A percentile compares a stretch with the other conserved stretches of the same genome.
phyloP scores from a whole-genome alignment of 2,113 vertebrate species.

The Peromyscus polionotus region DNA sequence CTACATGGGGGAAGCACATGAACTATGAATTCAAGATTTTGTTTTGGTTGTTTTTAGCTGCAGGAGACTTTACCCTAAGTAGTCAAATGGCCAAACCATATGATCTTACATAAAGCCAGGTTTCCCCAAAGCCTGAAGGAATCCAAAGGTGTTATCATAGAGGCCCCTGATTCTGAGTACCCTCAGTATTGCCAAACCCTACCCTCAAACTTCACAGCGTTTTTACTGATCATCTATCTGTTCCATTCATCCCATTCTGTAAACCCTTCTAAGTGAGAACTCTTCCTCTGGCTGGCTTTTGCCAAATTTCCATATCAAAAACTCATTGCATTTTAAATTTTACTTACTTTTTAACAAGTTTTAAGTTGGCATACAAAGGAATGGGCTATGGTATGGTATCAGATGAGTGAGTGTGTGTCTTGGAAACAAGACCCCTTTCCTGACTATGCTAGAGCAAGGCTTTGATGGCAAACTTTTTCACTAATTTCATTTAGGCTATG shows the following conservation, averaged over 20 bases:
- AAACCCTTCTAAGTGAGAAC: neutral
- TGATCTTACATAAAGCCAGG: neutral
- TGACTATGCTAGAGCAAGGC: neutral
- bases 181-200: neutral
- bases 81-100: slow-evolving; percentile 13
- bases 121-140: slow-evolving; percentile 26
- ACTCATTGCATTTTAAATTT: neutral
- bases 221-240: neutral
- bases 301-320: neutral
- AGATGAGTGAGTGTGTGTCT: neutral
- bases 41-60: neutral
- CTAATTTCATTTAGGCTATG: neutral
- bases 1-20: slow-evolving; percentile 33
- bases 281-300: neutral
- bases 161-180: neutral
- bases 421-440: neutral
- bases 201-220: neutral
- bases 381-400: neutral
- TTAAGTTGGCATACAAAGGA: neutral
- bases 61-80: neutral
- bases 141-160: neutral
- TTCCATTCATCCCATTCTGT: neutral
- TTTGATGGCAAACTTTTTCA: neutral
- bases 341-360: neutral
- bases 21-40: slow-evolving; percentile 58